These are phyloP conservation scores for Anas capensis DNA, from an alignment of 2,797 vertebrate species.

Conservation along the genomic window DNA sequence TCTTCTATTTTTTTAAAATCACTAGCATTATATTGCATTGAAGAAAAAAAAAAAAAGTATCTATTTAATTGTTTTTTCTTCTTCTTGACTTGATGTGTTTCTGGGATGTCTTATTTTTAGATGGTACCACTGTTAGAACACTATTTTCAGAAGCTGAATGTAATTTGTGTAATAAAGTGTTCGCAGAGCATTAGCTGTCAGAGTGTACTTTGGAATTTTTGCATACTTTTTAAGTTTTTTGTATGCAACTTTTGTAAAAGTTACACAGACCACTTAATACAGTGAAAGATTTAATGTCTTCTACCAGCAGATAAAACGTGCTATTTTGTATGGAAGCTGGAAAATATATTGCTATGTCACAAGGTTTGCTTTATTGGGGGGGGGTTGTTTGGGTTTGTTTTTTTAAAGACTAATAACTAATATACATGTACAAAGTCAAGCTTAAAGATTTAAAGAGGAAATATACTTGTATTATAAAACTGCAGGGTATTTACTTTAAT, in stretches of 20 bases:
- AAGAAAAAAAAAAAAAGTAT: conserved; percentile 83
- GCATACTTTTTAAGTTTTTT: conserved; percentile 26
- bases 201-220: conserved; percentile 79
- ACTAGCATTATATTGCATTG: conserved; percentile 86
- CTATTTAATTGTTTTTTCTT: conserved; percentile 88
- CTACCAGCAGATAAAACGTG: conserved; percentile 10
- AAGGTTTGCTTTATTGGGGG: not conserved
- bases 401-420: not conserved
- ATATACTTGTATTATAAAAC: conserved; percentile 51
- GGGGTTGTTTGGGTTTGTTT: not conserved
- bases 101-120: conserved; percentile 93
- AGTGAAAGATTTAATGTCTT: conserved; percentile 25
- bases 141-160: conserved; percentile 99
- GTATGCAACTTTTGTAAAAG: conserved; percentile 50
- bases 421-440: conserved; percentile 43
- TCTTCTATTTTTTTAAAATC: conserved; percentile 89
- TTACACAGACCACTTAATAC: conserved; percentile 4
- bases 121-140: conserved; percentile 97
- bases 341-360: conserved; percentile 59
- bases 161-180: conserved; percentile 99
- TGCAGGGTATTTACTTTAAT: conserved; percentile 53
- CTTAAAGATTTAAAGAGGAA: conserved; percentile 29
- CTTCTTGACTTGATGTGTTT: conserved; percentile 82
- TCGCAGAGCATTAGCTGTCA: conserved; percentile 90
- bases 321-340: conserved; percentile 56